Percentiles rank a stretch among this genome's conserved stretches.
phyloP scores from a whole-genome alignment of 2,888 invertebrate genomes.

The Dioctria rufipes region DNA sequence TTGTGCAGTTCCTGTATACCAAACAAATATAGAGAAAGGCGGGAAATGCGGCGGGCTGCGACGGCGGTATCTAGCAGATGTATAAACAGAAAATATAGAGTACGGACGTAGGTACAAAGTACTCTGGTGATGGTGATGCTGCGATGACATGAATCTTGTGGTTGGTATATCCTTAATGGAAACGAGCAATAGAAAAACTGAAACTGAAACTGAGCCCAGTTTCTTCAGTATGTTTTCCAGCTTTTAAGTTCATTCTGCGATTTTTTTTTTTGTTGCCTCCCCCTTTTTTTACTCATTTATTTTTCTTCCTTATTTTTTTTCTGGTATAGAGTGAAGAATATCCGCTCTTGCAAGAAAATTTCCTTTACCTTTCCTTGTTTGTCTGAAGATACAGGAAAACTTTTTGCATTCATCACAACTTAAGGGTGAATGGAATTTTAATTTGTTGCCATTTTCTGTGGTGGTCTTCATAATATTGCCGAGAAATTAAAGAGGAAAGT shows the following conservation, averaged over 20 bases:
- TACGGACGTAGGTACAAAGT: not conserved
- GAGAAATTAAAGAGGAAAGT: not conserved
- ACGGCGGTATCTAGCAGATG: not conserved
- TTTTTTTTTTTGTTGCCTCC: too few relatives aligned
- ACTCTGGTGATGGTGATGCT: not conserved
- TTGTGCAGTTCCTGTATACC: not conserved
- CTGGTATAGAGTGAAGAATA: not conserved
- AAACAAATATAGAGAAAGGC: not conserved
- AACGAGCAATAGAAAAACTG: not conserved
- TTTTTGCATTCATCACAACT: conserved; percentile 3
- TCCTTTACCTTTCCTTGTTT: not conserved
- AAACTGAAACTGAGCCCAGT: not conserved
- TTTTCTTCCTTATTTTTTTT: too few relatives aligned
- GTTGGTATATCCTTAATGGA: conserved; percentile 25
- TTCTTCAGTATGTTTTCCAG: not conserved
- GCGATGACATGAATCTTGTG: conserved; percentile 2
- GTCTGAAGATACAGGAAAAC: not conserved
- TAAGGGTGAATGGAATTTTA: conserved; percentile 2
- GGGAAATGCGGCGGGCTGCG: too few relatives aligned
- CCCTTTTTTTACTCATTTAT: too few relatives aligned
- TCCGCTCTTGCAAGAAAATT: not conserved
- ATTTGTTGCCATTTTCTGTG: conserved; percentile 6
- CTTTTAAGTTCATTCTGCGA: not conserved
- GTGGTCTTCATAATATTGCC: not conserved
- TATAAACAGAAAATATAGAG: not conserved